Evolutionary conservation across 2,113 vertebrate genomes (phyloP), one percentile per base, ranked within the genome.

Genomic region (Sprattus sprattus): DNA sequence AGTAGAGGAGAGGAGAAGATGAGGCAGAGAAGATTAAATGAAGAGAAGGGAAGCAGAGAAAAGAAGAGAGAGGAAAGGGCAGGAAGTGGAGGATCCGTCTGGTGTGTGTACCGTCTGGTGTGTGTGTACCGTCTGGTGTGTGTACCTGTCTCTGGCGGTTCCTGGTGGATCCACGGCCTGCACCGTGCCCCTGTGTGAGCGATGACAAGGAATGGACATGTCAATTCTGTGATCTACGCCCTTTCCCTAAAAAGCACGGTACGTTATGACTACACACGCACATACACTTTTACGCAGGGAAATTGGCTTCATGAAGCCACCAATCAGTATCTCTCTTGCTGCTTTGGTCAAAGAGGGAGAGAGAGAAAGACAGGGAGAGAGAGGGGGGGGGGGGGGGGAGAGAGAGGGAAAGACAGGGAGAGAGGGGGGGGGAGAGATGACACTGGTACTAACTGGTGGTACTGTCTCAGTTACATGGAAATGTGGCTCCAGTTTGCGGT

Each of bases 91-190:
- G 3, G 15, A 57, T 57, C 18, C 16, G 4, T 57, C 52, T 20
- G 50, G 11, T 52, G 52, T 57, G 20, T 20, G 5, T 85, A 92
- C 88, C 89, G n/a, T n/a, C n/a, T n/a, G n/a, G n/a, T n/a, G n/a
- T n/a, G n/a, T n/a, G n/a, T n/a, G n/a, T n/a, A n/a, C 18, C 16
- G 4, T 57, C 52, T 20, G 50, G 11, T 52, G 52, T 57, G 20
- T 20, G 5, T 85, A 92, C 88, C 89, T 90, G 90, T 84, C 84
- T 90, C 16, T 57, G 90, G 88, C 82, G 90, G 18, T 3, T 44
- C 81, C 81, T 88, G 20, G 87, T 45, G 16, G 47, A 82, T 45
- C 85, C 90, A 71, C 81, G 25, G 44, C 25, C 47, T 81, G 84
- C 45, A n/a, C 44, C 46, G 1, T 85, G 13, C 11, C 84, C 28